Conservation (phyloP, 1,140 invertebrate genomes). For the Drosophila subobscura region DNA sequence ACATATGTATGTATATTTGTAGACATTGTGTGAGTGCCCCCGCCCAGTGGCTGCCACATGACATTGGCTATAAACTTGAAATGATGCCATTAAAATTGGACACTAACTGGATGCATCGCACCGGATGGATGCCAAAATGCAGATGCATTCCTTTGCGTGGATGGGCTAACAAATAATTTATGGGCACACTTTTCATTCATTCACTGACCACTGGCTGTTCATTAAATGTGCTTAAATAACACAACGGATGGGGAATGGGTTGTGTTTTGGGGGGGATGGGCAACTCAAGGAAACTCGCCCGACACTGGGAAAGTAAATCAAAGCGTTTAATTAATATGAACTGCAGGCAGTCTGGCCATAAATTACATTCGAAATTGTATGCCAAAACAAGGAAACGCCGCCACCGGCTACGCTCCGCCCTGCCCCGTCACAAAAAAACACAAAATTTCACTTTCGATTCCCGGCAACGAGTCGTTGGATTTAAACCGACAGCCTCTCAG, state of each 20-base stretch:
- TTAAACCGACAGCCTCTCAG: slow-evolving; percentile 8
- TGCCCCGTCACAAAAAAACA: too few relatives aligned
- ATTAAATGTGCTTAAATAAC: slow-evolving; percentile 67
- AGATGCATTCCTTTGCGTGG: neutral
- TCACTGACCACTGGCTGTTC: slow-evolving; percentile 8
- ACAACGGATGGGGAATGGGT: slow-evolving; percentile 3
- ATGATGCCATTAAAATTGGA: slow-evolving; percentile 6
- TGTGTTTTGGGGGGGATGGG: too few relatives aligned
- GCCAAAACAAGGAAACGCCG: slow-evolving; percentile 32
- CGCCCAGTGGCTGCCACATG: slow-evolving; percentile 30
- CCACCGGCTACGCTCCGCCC: neutral
- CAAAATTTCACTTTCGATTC: slow-evolving; percentile 1
- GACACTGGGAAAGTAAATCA: slow-evolving; percentile 41
- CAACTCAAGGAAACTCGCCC: neutral
- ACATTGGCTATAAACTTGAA: slow-evolving; percentile 39
- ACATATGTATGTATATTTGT: neutral
- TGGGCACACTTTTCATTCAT: too few relatives aligned
- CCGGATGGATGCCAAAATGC: neutral
- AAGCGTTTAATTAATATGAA: slow-evolving; percentile 46
- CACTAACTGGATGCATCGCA: neutral
- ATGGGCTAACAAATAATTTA: slow-evolving; percentile 10
- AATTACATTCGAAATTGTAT: slow-evolving; percentile 49
- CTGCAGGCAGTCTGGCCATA: slow-evolving; percentile 21
- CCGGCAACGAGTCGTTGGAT: neutral
- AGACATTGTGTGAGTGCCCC: slow-evolving; percentile 29